Base-by-base conservation (phyloP, 2,888 invertebrate genomes). In the Esperia sulphurella region DNA sequence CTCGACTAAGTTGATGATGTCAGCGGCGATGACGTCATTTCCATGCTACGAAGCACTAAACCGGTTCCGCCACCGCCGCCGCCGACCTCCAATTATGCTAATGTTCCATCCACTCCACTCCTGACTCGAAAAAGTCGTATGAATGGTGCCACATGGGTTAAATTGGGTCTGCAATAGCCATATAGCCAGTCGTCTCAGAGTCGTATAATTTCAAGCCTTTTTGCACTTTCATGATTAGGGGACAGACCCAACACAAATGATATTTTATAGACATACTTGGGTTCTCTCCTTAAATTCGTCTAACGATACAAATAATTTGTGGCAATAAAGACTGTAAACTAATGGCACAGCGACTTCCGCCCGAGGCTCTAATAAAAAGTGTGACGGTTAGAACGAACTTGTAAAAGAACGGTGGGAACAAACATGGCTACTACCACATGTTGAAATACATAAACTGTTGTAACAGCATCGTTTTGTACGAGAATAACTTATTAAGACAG, bases 21-120 rank as follows among this genome's bases (percentile, higher is more conserved):
- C 83, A 87, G 49, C 58, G 66, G 49, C 58, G 66, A 62, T 86
- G 86, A 82, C 84, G 82, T 84, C 77, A 86, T 65, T 49, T 61
- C 64, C 62, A 67, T 71, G 69, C 69, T 67, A 65, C 66, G 69
- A 68, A 69, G 58, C 66, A 63, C 57, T 68, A 61, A 83, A 84
- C 86, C 79, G 79, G 86, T 85, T 76, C 74, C 61, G 61, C 56
- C 61, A 54, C 57, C 52, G 61, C 56, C 30, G 30, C 56, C 59
- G 73, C 53, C 72, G 83, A 77, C 86, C 87, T 86, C 85, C 81
- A 85, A 81, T 84, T 85, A 84, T 84, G 83, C 68, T 76, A 86
- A 85, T 86, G 71, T 67, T 70, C 71, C 65, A 65, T 37, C 37
- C 28, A 44, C 63, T 69, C 66, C 68, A 71, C 63, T 75, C 71